Evolutionary conservation across 2,888 invertebrate genomes (phyloP), one percentile per base, ranked within the genome.

Genomic region (Acleris literana): DNA sequence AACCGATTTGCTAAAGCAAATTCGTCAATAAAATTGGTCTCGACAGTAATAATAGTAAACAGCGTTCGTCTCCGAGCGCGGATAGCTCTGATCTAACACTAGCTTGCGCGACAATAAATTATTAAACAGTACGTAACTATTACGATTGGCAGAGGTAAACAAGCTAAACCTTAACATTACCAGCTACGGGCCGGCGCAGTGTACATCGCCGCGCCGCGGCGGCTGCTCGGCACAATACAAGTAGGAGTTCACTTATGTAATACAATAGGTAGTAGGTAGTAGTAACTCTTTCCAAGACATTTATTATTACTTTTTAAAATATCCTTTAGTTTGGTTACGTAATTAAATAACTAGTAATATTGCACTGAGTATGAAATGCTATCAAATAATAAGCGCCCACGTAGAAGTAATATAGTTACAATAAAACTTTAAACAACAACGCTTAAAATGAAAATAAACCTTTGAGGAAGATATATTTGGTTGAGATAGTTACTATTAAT

Each of bases 271-370:
- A 92, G 91, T 92, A 92, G 87, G 90, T 86, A 88, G 91, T 91
- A 92, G 87, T 91, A 87, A 88, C 86, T 88, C 89, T 88, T 86
- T 87, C 83, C 81, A 82, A 87, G 90, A 90, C 88, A 90, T 90
- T 88, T 85, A 86, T 89, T 88, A 86, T 89, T 87, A 81, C 84
- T 77, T 82, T 86, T 90, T 89, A 90, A 90, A 88, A 91, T 93
- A 93, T 92, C 89, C 83, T 92, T 93, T 92, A 93, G 93, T 93
- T 93, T 93, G 93, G 93, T 93, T 93, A 93, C 93, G 92, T 92
- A 89, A 93, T 92, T 92, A 92, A 91, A 92, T 93, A 93, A 93
- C 93, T 93, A 93, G 93, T 92, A 92, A 93, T 93, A 93, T 93
- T 93, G 93, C 93, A 93, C 93, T 93, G 93, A 93, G 93, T 93